Conservation (phyloP, 1,140 invertebrate genomes). For the Phymastichus coffea region DNA sequence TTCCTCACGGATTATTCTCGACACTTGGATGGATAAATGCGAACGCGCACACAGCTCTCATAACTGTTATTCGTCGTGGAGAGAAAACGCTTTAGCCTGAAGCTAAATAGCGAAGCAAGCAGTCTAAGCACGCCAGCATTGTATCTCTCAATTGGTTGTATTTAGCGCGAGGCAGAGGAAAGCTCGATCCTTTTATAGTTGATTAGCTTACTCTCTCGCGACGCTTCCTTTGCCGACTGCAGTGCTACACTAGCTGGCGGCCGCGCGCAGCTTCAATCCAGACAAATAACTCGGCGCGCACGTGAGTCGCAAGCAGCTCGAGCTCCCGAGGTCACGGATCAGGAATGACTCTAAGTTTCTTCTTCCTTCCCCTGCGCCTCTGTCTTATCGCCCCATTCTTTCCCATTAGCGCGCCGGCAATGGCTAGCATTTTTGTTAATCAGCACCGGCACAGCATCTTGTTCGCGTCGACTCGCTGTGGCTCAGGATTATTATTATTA, state of each 20-base stretch:
- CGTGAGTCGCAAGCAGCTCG: slow-evolving; percentile 37
- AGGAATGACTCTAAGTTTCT: slow-evolving; percentile 13
- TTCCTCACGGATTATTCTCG: too few species aligned
- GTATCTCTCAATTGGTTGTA: neutral
- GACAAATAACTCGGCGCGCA: slow-evolving; percentile 39
- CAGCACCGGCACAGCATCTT: neutral
- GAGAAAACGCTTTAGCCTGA: too few species aligned
- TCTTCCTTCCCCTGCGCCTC: neutral
- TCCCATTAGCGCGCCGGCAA: slow-evolving; percentile 12
- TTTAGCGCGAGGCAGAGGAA: neutral
- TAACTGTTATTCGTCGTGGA: too few species aligned
- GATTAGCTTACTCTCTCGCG: slow-evolving; percentile 4
- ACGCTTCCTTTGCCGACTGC: neutral
- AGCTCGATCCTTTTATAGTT: slow-evolving; percentile 8
- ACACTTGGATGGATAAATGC: too few species aligned
- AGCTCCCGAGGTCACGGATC: slow-evolving; percentile 22
- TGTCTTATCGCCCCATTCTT: slow-evolving; percentile 14
- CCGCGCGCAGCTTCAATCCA: slow-evolving; percentile 38
- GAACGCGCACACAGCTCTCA: too few species aligned
- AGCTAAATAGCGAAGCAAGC: too few species aligned
- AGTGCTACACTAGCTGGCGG: neutral
- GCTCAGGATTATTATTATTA: too few species aligned
- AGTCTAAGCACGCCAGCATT: neutral
- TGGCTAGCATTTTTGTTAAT: slow-evolving; percentile 3
- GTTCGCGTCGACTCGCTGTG: too few species aligned